Evolutionary conservation across 2,797 vertebrate species (phyloP).

Genomic region (Leucoraja ocellata): DNA sequence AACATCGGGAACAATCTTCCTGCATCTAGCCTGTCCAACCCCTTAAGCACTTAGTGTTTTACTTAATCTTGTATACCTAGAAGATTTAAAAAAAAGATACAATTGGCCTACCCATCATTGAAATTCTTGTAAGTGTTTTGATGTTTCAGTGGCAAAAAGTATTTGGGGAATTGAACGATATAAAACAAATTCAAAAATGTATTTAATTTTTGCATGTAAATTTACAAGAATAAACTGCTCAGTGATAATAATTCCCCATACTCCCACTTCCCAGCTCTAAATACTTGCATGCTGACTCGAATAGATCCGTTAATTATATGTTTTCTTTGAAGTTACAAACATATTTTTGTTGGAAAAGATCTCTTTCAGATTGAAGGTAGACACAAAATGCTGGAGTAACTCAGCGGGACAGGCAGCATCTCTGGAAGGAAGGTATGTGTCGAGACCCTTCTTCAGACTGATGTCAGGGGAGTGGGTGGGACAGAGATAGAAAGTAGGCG

Average conservation of each 20-base stretch:
- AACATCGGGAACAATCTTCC: no score
- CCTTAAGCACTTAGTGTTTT: no score
- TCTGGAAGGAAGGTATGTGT: no score
- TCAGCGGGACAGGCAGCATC: no score
- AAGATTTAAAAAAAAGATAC: background rate
- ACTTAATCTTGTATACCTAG: background rate
- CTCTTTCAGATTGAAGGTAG: background rate
- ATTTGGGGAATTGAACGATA: background rate
- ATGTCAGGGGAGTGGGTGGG: no score
- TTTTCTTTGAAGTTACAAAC: background rate
- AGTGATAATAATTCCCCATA: background rate
- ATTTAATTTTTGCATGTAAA: background rate
- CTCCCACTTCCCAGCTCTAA: background rate
- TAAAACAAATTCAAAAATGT: background rate
- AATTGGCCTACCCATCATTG: background rate
- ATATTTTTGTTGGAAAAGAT: background rate
- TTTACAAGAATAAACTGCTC: background rate
- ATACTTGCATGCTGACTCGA: background rate
- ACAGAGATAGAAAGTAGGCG: no score
- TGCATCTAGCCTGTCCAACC: no score
- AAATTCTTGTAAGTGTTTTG: background rate
- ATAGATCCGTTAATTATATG: background rate
- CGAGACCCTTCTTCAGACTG: no score
- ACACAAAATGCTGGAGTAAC: no score
- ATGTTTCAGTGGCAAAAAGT: background rate